These are phyloP conservation scores for Sarcophaga caerulescens DNA, from an alignment of 2,888 invertebrate species.

Conservation along the genomic window DNA sequence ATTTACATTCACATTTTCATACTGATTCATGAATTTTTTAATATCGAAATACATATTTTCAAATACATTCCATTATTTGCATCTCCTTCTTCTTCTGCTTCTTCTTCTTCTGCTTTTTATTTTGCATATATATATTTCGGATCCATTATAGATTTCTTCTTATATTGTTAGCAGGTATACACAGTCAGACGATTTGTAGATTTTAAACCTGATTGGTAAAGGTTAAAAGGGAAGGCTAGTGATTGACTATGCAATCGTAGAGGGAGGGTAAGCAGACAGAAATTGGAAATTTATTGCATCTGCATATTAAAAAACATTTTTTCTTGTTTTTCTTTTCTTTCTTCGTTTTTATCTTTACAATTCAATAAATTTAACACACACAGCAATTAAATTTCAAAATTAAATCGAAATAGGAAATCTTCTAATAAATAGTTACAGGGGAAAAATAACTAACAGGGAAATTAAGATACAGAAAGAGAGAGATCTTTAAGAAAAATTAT, in stretches of 20 bases:
- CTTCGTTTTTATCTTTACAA: background rate
- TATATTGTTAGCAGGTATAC: background rate
- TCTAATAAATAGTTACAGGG: too few relatives aligned
- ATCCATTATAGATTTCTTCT: background rate
- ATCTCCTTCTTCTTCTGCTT: background rate
- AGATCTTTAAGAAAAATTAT: too few relatives aligned
- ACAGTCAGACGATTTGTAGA: background rate
- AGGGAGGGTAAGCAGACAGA: too few relatives aligned
- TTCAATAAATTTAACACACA: background rate
- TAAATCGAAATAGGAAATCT: too few relatives aligned
- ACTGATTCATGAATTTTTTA: conserved; percentile 51
- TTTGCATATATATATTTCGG: background rate
- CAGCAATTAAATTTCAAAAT: background rate
- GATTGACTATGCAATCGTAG: conserved; percentile 7
- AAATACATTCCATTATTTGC: background rate
- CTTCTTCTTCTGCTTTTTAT: too few relatives aligned
- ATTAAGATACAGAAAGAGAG: too few relatives aligned
- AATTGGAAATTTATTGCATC: conserved; percentile 39
- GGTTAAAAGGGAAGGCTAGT: background rate
- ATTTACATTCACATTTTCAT: conserved; percentile 37
- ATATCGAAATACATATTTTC: conserved; percentile 28
- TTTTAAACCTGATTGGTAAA: background rate
- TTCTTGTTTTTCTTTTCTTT: background rate
- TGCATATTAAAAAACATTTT: background rate
- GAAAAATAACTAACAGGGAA: too few relatives aligned